phyloP scores from a whole-genome alignment of 2,797 vertebrate species.

The Eidolon dupreanum region DNA sequence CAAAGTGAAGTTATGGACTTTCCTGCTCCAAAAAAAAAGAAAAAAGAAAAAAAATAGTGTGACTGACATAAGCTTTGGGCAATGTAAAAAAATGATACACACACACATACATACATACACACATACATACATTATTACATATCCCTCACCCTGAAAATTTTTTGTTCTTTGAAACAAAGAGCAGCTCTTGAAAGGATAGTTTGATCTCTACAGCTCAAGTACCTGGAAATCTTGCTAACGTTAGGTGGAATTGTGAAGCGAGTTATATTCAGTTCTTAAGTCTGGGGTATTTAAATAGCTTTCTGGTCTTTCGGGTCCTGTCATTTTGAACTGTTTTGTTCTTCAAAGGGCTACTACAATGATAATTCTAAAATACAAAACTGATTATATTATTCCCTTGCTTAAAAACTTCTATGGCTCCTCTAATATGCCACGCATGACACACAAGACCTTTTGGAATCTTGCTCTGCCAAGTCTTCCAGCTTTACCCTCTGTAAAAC shows the following conservation, averaged over 20 bases:
- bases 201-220: neutral
- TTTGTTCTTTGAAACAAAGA: constrained; percentile 37
- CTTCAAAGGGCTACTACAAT: neutral
- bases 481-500: neutral
- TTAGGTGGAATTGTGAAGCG: neutral
- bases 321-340: neutral
- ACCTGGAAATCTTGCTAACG: neutral
- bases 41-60: neutral
- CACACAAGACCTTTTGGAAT: neutral
- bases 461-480: neutral
- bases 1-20: constrained; percentile 72
- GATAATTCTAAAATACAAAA: constrained; percentile 10
- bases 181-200: neutral
- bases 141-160: neutral
- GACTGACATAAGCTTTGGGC: neutral
- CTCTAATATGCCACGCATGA: neutral
- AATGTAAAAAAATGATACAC: neutral
- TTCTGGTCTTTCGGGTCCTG: neutral
- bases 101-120: no score
- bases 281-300: neutral
- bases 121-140: no score
- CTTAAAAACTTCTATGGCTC: neutral
- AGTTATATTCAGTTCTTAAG: neutral
- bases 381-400: neutral
- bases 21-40: neutral